A percentile compares a stretch with the other conserved stretches of the same genome.
Conservation (phyloP, 2,797 vertebrate species). For the Lutjanus campechanus region DNA sequence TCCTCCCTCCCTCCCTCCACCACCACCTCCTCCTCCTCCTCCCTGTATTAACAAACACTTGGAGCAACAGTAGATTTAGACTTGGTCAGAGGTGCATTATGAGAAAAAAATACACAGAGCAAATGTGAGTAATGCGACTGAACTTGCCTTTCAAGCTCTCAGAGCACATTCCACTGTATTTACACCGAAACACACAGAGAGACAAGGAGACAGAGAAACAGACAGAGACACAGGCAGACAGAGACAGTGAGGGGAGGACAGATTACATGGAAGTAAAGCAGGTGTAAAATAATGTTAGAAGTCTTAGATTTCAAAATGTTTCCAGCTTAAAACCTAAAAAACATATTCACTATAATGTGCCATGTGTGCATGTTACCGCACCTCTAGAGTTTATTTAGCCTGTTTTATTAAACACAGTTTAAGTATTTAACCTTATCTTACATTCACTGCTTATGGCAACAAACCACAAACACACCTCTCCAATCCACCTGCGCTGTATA, state of each 20-base stretch:
- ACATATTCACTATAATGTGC: background rate
- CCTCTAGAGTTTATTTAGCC: background rate
- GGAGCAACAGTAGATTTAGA: slow-evolving; percentile 45
- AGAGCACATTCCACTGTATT: slow-evolving; percentile 66
- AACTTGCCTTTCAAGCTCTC: slow-evolving; percentile 69
- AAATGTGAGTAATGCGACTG: slow-evolving; percentile 63
- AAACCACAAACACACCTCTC: slow-evolving; percentile 9
- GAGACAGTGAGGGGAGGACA: background rate
- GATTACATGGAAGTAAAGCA: slow-evolving; percentile 15
- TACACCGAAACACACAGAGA: slow-evolving; percentile 43
- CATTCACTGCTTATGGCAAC: background rate
- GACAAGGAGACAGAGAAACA: background rate
- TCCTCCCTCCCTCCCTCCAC: too few relatives aligned
- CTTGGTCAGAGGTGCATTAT: background rate
- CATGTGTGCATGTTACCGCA: background rate
- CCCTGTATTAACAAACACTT: background rate
- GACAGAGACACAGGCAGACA: slow-evolving; percentile 3
- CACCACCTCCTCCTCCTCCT: too few relatives aligned
- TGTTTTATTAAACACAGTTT: background rate
- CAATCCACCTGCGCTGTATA: slow-evolving; percentile 28
- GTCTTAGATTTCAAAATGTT: background rate
- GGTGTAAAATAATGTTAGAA: slow-evolving; percentile 22
- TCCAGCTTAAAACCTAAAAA: background rate
- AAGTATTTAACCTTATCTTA: slow-evolving; percentile 13
- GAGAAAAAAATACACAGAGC: slow-evolving; percentile 27